phyloP scores from a whole-genome alignment of 1,140 invertebrate genomes.

The Drosophila sucinea region DNA sequence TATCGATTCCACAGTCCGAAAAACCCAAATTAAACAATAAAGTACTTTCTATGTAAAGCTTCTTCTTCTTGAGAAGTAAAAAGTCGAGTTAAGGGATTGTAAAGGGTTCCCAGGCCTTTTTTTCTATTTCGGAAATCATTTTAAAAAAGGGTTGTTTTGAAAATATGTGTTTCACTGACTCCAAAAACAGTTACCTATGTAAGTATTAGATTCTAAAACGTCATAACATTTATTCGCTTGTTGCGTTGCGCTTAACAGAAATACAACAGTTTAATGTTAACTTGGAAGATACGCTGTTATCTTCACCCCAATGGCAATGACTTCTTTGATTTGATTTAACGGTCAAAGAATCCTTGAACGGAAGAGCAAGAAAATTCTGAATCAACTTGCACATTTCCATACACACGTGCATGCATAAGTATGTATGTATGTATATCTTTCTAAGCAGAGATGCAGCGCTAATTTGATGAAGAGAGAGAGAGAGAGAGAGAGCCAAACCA shows the following conservation, averaged over 20 bases:
- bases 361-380: not conserved
- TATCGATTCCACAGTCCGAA: too few relatives aligned
- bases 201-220: too few relatives aligned
- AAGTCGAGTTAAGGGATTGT: too few relatives aligned
- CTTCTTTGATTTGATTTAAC: not conserved
- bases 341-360: not conserved
- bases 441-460: not conserved
- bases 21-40: too few relatives aligned
- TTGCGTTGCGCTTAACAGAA: not conserved
- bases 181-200: too few relatives aligned
- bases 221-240: too few relatives aligned
- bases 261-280: not conserved
- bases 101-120: too few relatives aligned
- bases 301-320: not conserved
- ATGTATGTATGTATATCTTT: not conserved
- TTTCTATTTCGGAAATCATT: too few relatives aligned
- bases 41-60: too few relatives aligned
- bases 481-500: not conserved
- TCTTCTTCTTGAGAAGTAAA: too few relatives aligned
- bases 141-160: too few relatives aligned
- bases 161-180: too few relatives aligned
- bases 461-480: not conserved
- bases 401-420: not conserved
- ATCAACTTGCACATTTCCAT: not conserved
- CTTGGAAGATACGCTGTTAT: not conserved